Percentiles rank a stretch among this genome's conserved stretches.
Conservation (phyloP, 2,113 vertebrate species). For the Paracanthobrama guichenoti region DNA sequence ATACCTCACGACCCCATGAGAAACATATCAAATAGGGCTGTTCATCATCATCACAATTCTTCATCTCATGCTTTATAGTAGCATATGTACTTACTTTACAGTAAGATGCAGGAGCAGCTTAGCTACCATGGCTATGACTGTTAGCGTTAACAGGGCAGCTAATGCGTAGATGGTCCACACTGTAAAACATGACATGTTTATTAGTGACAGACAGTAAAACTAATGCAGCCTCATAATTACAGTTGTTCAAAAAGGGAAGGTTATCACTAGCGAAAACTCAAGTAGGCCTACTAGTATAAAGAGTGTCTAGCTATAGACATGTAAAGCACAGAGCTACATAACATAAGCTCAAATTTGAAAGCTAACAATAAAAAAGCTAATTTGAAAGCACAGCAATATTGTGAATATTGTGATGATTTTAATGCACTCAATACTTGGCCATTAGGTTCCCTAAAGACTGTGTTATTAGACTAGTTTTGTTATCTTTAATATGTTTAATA, state of each 20-base stretch:
- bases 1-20: no score
- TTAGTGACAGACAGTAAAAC: not conserved
- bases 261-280: not conserved
- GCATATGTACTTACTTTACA: constrained; percentile 83
- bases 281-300: not conserved
- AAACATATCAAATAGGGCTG: no score
- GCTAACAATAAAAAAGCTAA: not conserved
- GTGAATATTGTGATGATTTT: not conserved
- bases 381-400: not conserved
- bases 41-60: not conserved
- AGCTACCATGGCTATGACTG: constrained; percentile 86
- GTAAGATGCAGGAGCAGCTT: constrained; percentile 91
- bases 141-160: constrained; percentile 87
- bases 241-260: not conserved
- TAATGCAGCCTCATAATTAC: not conserved
- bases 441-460: not conserved
- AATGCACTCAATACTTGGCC: not conserved
- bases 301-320: not conserved
- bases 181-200: constrained; percentile 60
- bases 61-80: not conserved
- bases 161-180: constrained; percentile 95
- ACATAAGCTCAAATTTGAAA: not conserved
- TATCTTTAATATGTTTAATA: not conserved
- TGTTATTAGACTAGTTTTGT: not conserved
- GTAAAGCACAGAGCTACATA: not conserved